Conservation (phyloP, 2,113 vertebrate genomes). For the Pelmatolapia mariae region DNA sequence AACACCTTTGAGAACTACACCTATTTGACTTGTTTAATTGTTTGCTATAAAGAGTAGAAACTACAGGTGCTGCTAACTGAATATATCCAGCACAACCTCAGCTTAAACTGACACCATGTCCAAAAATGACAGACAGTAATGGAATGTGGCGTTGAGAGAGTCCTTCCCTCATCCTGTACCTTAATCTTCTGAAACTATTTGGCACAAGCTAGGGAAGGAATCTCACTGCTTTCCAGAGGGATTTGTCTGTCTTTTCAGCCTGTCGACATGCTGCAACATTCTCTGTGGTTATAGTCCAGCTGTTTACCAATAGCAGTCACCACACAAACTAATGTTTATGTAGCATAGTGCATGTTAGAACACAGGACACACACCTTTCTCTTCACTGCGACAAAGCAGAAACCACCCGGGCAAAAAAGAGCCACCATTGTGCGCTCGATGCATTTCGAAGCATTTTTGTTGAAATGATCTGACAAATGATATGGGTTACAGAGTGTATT, state of each 20-base stretch:
- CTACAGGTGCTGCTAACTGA: not conserved
- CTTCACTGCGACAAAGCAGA: not conserved
- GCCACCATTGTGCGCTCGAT: not conserved
- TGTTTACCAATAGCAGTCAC: slow-evolving; percentile 5
- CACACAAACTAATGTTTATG: not conserved
- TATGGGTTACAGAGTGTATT: not conserved
- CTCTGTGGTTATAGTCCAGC: slow-evolving; percentile 23
- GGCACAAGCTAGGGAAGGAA: not conserved
- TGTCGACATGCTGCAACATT: not conserved
- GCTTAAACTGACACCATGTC: not conserved
- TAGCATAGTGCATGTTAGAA: not conserved
- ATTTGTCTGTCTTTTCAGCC: not conserved
- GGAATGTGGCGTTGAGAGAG: not conserved
- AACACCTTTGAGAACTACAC: not conserved
- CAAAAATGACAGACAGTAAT: not conserved
- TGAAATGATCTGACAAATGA: not conserved
- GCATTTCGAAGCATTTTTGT: not conserved
- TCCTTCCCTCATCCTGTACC: not conserved
- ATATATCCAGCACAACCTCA: not conserved
- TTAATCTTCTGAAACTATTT: not conserved
- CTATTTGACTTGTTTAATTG: not conserved
- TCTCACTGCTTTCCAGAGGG: not conserved
- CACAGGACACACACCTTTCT: not conserved
- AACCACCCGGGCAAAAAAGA: not conserved
- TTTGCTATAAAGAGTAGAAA: not conserved